Evolutionary conservation across 2,113 vertebrate species (phyloP).

Genomic region (Tupaia tana): DNA sequence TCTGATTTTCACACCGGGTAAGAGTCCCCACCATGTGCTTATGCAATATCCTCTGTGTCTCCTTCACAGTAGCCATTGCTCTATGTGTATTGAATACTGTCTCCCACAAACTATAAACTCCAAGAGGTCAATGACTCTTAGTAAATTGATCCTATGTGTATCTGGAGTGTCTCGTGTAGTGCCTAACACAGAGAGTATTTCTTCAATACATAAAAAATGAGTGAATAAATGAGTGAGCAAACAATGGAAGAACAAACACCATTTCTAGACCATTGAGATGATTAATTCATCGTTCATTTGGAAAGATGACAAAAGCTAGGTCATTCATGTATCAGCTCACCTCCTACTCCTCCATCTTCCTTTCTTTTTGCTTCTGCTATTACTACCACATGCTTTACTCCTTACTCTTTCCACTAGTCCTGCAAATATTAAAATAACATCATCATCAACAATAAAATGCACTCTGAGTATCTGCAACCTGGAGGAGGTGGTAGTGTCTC

Average conservation of each 20-base stretch:
- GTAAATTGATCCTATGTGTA: neutral
- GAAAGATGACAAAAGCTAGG: neutral
- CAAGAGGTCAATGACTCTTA: neutral
- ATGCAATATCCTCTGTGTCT: neutral
- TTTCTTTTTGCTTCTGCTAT: neutral
- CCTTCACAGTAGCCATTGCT: fast-evolving
- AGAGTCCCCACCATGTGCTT: neutral
- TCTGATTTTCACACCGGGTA: neutral
- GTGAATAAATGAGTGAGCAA: neutral
- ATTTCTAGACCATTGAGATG: neutral
- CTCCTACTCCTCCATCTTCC: no score
- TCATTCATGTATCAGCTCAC: neutral
- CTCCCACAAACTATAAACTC: neutral
- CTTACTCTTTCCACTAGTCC: neutral
- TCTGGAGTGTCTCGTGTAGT: neutral
- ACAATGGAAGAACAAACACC: neutral
- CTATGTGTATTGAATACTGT: neutral
- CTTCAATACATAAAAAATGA: neutral
- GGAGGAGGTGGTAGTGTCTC: neutral
- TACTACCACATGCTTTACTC: neutral
- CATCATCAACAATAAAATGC: neutral
- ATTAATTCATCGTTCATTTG: neutral
- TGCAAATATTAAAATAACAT: slow-evolving; percentile 36
- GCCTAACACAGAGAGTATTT: neutral
- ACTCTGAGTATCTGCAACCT: neutral